These are phyloP conservation scores for Otis tarda DNA, from an alignment of 2,113 vertebrate genomes.

Conservation along the genomic window DNA sequence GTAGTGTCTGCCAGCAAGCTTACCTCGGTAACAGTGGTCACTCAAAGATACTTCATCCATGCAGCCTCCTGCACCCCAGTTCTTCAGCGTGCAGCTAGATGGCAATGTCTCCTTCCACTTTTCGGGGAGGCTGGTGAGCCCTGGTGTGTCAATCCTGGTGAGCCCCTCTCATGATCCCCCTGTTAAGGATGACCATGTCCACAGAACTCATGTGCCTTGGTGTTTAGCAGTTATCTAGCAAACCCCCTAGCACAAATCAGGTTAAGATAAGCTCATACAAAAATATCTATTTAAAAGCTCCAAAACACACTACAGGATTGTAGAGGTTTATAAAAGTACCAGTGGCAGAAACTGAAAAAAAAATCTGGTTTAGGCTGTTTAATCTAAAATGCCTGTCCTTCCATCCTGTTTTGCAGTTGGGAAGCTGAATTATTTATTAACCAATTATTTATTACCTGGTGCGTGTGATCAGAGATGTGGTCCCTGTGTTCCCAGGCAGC, in stretches of 20 bases:
- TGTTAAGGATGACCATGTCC: background rate
- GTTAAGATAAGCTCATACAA: background rate
- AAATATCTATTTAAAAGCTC: background rate
- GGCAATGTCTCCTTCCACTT: conserved; percentile 7
- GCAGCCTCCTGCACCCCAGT: background rate
- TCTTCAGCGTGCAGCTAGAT: background rate
- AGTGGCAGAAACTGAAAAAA: background rate
- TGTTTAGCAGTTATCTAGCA: background rate
- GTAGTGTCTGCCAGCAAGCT: background rate
- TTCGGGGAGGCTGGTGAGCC: rapidly evolving
- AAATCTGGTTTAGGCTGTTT: background rate
- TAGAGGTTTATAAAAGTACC: background rate
- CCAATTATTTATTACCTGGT: background rate
- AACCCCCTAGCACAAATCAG: background rate
- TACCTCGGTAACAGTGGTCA: background rate
- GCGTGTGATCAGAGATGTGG: background rate
- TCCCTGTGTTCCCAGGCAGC: background rate
- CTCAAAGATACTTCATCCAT: background rate
- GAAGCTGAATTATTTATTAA: background rate
- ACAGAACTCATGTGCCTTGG: background rate
- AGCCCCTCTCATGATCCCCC: background rate
- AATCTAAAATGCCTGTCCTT: background rate
- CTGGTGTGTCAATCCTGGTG: no score
- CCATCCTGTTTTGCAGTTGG: background rate
- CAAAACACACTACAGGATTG: background rate